Base-by-base conservation (phyloP, 2,888 invertebrate genomes). In the Pheosia gnoma region DNA sequence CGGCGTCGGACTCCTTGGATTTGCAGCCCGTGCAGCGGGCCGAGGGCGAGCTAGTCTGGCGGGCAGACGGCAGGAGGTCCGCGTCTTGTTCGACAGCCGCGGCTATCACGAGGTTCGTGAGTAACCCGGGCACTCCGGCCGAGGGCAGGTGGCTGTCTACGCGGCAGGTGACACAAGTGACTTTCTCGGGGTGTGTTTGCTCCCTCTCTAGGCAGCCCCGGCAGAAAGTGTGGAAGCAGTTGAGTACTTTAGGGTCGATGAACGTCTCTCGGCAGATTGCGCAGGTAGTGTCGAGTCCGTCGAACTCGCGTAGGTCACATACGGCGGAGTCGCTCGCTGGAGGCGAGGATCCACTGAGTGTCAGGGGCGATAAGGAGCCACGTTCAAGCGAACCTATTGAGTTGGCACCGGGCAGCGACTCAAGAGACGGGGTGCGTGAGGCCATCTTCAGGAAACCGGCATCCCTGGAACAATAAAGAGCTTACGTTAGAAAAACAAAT, bases 11-110 rank as follows among this genome's bases (percentile, higher is more conserved):
- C 88, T 98, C 98, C 87, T 97, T 97, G 75, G 97, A 97, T 92
- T 99, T 99, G 95, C 99, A 99, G 83, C 98, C 98, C 77, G 98
- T 99, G 94, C 99, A 99, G 78, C 96, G 96, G 67, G 95, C 94
- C 58, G 94, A 90, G 7, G 94, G 92, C 60, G 93, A 90, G 77
- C 78, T 93, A 7, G 92, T 89, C 75, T 88, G 90, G 67, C 93
- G 92, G 51, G 90, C 87, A 66, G 90, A 85, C 52, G 93, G 91
- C 66, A 91, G 87, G 70, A 92, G 94, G 81, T 90, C 94, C 61
- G 88, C 93, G 90, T 89, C 95, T 82, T 91, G 94, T 84, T 91
- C 94, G 75, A 92, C 94, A 66, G 94, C 94, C 76, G 93, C 94
- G 58, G 94, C 93, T 81, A 91, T 92, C 64, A 93, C 94, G 81